Base-by-base conservation (phyloP, 64 coral and sea anemone species). In the Montipora capricornis region DNA sequence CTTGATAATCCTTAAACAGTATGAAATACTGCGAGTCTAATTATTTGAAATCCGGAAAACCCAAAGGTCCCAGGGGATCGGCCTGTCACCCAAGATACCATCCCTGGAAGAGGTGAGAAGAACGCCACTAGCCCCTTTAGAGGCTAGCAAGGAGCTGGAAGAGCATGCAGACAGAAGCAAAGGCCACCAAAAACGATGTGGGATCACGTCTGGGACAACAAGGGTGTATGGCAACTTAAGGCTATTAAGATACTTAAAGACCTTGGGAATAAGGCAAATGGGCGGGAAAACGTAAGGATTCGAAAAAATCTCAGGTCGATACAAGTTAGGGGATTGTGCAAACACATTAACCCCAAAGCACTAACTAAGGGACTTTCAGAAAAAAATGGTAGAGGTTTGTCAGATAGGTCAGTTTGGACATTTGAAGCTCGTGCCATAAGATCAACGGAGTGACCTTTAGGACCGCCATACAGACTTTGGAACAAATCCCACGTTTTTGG, bases 41-140 rank as follows among this genome's bases (percentile, higher is more conserved):
- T 20, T 73, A 73, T 73, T 73, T 73, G 69, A 73, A 73, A 73
- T 73, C 19, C 69, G 69, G 69, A 73, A 73, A 73, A 87, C 82
- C 73, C 82, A 87, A 8, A 93, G 20, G 59, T 93, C 91, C 82
- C 83, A 93, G 29, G 91, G 90, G 17, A 93, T 47, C 20, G 82
- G 83, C 83, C 83, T 80, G 46, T 49, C 44, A 16, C 57, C 22
- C 5, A 64, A 48, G 60, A 88, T 68, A 74, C 74, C 84, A 37
- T 69, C 17, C 17, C 13, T 71, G 20, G 84, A 70, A 7, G 60
- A 62, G 11, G 84, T 79, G 48, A 88, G 76, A 53, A 88, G 13
- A 16, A 80, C n/a, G n/a, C 92, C 84, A 71, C 12, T 17, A 12
- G 49, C 15, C 19, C 91, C 82, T 79, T 80, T 86, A 67, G 82